Conservation (phyloP, 2,797 vertebrate species). For the Bryconaethiops microstoma region DNA sequence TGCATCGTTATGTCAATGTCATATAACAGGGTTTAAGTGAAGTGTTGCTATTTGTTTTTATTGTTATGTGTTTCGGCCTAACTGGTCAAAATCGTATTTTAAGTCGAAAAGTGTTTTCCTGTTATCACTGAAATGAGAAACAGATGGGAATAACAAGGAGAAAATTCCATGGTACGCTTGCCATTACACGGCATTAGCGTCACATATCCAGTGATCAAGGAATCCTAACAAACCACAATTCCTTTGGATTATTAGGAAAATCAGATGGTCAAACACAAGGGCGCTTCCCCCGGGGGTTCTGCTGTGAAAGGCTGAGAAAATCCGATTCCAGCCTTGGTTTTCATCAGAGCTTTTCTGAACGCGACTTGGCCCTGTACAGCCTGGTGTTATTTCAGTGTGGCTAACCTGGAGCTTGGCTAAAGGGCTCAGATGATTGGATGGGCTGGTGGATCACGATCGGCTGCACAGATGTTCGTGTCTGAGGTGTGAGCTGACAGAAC, state of each 20-base stretch:
- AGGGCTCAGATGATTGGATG: slow-evolving; percentile 23
- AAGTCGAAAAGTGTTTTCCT: slow-evolving; percentile 12
- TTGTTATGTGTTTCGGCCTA: slow-evolving; percentile 8
- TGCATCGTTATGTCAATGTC: too few species aligned
- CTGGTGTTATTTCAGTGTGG: slow-evolving; percentile 54
- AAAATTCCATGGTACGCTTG: neutral
- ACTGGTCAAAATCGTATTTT: slow-evolving; percentile 1
- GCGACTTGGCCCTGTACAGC: slow-evolving; percentile 62
- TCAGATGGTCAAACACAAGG: slow-evolving; percentile 55
- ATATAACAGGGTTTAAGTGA: too few species aligned
- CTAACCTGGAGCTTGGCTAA: slow-evolving; percentile 54
- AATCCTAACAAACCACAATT: slow-evolving; percentile 51
- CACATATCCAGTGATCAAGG: slow-evolving; percentile 35
- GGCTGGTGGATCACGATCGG: slow-evolving; percentile 38
- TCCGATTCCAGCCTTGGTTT: slow-evolving; percentile 45
- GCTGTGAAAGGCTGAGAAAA: slow-evolving; percentile 52
- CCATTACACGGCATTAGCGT: slow-evolving; percentile 42
- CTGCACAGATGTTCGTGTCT: slow-evolving; percentile 56
- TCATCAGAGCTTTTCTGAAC: slow-evolving; percentile 59
- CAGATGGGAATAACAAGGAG: slow-evolving; percentile 43
- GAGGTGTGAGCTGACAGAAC: slow-evolving; percentile 37
- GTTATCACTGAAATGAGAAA: slow-evolving; percentile 23
- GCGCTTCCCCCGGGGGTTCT: slow-evolving; percentile 46
- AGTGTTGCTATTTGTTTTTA: neutral
- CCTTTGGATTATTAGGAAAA: slow-evolving; percentile 39